Conservation (phyloP, 1,140 invertebrate genomes). For the Drosophila burlai region DNA sequence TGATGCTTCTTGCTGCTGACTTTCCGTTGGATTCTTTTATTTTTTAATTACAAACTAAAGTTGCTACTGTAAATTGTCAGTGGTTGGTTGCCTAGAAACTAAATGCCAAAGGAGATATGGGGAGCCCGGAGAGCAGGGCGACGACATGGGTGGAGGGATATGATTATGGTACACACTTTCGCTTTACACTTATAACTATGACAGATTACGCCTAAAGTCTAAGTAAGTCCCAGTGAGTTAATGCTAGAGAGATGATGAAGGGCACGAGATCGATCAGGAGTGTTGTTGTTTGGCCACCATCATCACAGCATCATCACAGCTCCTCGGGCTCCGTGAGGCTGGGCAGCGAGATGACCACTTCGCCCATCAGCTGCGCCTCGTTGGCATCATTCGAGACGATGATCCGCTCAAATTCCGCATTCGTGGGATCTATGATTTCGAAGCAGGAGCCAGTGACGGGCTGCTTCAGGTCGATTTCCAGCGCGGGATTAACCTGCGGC, state of each 20-base stretch:
- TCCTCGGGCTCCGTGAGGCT: constrained; percentile 30
- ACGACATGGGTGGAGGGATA: constrained; percentile 2
- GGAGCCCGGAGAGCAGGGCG: background rate
- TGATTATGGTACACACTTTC: background rate
- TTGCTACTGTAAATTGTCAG: constrained; percentile 34
- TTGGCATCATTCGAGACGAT: constrained; percentile 75
- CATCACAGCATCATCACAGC: constrained; percentile 9
- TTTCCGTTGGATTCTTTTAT: constrained; percentile 4
- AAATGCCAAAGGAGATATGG: constrained; percentile 13
- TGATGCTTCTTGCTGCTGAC: background rate
- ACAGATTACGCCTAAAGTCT: background rate
- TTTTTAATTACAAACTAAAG: constrained; percentile 6
- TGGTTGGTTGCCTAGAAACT: background rate
- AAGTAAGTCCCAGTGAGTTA: background rate
- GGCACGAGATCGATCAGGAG: constrained; percentile 34
- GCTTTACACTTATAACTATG: background rate
- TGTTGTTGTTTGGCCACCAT: background rate
- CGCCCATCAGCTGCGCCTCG: constrained; percentile 65
- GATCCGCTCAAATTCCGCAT: constrained; percentile 59
- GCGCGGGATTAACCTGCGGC: constrained; percentile 30
- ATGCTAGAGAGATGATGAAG: background rate
- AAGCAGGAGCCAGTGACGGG: constrained; percentile 54
- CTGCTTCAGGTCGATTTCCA: constrained; percentile 23
- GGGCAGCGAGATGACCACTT: constrained; percentile 77
- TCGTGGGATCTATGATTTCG: constrained; percentile 71